A percentile compares a stretch with the other conserved stretches of the same genome.
Evolutionary conservation across 1,140 invertebrate genomes (phyloP).

Genomic region (Drepana arcuata): DNA sequence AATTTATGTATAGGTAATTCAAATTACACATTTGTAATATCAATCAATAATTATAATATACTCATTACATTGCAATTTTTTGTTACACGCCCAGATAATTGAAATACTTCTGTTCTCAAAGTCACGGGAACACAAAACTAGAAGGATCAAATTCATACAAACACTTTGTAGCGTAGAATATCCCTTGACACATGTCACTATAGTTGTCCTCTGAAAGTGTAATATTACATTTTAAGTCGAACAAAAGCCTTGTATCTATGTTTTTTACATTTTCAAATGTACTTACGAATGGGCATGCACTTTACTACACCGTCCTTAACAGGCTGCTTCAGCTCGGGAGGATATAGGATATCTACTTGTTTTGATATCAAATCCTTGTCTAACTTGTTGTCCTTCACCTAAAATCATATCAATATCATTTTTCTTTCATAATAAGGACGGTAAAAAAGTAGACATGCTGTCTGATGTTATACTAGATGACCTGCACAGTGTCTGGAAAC

Average conservation of each 20-base stretch:
- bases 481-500: too few species aligned
- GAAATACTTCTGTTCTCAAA: too few species aligned
- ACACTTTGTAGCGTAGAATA: constrained; percentile 22
- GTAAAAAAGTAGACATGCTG: too few species aligned
- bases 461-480: too few species aligned
- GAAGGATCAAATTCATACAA: constrained; percentile 25
- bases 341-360: constrained; percentile 48
- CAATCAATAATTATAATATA: constrained; percentile 1
- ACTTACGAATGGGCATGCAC: constrained; percentile 43
- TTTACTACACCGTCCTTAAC: constrained; percentile 26
- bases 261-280: too few species aligned
- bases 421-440: too few species aligned
- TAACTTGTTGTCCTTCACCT: constrained; percentile 46
- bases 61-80: too few species aligned
- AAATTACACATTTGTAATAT: constrained; percentile 3
- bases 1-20: background rate
- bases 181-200: constrained; percentile 18
- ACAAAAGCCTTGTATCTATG: too few species aligned
- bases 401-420: constrained; percentile 9
- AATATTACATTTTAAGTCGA: too few species aligned
- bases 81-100: too few species aligned
- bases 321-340: constrained; percentile 31
- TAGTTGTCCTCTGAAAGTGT: constrained; percentile 32
- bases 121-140: constrained; percentile 26
- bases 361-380: constrained; percentile 33